Conservation (phyloP, 2,797 vertebrate genomes). For the Manis crassicaudata region DNA sequence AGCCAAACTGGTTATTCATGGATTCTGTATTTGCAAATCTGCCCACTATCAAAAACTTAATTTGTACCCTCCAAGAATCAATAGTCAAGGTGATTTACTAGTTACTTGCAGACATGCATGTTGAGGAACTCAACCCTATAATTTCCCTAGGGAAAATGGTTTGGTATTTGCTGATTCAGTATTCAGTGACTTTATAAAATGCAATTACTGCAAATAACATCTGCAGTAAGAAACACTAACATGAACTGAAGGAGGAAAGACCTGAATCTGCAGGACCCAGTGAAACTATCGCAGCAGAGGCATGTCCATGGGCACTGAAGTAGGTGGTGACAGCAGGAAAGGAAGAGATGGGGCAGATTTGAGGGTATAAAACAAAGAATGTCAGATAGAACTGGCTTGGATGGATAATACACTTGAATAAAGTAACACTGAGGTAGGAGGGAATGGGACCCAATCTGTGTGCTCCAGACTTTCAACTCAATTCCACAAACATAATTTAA, state of each 20-base stretch:
- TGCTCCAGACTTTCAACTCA: neutral
- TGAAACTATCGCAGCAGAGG: neutral
- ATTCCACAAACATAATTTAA: neutral
- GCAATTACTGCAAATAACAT: neutral
- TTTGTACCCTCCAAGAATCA: neutral
- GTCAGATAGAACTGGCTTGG: neutral
- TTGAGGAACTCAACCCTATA: neutral
- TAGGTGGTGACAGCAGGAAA: neutral
- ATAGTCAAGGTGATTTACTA: neutral
- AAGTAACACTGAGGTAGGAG: neutral
- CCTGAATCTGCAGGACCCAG: neutral
- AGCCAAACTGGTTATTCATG: neutral
- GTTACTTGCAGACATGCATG: neutral
- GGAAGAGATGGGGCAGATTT: neutral
- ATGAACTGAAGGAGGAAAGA: neutral
- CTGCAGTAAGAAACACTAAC: neutral
- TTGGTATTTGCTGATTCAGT: neutral
- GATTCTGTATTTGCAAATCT: neutral
- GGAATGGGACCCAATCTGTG: neutral
- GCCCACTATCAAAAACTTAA: neutral
- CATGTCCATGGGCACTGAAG: neutral
- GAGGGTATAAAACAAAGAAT: neutral
- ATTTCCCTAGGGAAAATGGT: neutral
- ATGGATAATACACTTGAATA: neutral
- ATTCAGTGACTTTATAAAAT: neutral